phyloP scores from a whole-genome alignment of 1,140 invertebrate species.

The Portunus trituberculatus region DNA sequence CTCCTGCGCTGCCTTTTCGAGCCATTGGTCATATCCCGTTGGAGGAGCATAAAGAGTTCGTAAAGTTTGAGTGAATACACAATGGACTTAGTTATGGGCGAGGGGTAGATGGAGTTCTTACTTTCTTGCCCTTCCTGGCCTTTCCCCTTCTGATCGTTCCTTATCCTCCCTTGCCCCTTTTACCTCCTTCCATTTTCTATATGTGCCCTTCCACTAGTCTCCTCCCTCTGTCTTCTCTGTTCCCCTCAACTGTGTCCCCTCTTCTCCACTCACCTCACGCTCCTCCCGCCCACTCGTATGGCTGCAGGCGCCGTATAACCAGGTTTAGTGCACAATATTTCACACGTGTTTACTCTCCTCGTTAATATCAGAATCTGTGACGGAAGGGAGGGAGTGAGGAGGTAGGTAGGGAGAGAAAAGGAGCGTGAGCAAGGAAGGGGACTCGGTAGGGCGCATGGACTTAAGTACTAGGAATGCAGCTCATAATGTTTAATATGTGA shows the following conservation, averaged over 20 bases:
- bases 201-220: background rate
- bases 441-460: no score
- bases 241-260: background rate
- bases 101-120: no score
- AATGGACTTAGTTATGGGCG: background rate
- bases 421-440: background rate
- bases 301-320: background rate
- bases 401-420: background rate
- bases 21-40: conserved; percentile 10
- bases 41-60: conserved; percentile 18
- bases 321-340: conserved; percentile 2
- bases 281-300: background rate
- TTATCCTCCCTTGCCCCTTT: background rate
- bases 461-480: no score
- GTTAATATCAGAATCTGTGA: conserved; percentile 13
- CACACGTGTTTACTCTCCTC: background rate
- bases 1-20: background rate
- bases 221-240: background rate
- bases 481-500: no score
- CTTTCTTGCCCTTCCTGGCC: no score
- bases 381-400: background rate
- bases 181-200: background rate
- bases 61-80: conserved; percentile 13
- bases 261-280: background rate
- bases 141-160: background rate